phyloP scores from a whole-genome alignment of 1,140 invertebrate species.

The Mya arenaria region DNA sequence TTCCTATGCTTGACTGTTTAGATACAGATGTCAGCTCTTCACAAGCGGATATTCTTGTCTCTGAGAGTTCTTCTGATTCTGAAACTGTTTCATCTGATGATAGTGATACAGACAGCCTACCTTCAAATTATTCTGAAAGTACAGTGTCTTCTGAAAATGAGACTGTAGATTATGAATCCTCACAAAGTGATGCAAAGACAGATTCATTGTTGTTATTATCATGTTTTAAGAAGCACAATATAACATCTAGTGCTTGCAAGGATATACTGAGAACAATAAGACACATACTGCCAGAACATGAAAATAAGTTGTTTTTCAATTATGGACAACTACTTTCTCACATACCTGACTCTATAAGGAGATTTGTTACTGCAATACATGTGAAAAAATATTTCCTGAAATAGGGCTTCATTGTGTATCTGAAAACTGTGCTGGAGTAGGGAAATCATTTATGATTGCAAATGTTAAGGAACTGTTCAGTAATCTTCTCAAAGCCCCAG shows the following conservation, averaged over 20 bases:
- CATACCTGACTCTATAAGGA: neutral
- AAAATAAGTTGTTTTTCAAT: neutral
- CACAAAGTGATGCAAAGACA: too few relatives aligned
- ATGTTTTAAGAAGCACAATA: conserved; percentile 28
- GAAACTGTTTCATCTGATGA: too few relatives aligned
- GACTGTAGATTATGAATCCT: too few relatives aligned
- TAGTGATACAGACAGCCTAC: too few relatives aligned
- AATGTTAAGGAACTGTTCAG: conserved; percentile 15
- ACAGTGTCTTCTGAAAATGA: too few relatives aligned
- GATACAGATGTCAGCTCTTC: too few relatives aligned
- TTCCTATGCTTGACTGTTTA: too few relatives aligned
- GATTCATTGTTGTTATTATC: too few relatives aligned
- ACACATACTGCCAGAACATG: neutral
- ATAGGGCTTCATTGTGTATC: conserved; percentile 15
- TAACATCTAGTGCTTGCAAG: conserved; percentile 14
- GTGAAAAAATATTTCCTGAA: conserved; percentile 14
- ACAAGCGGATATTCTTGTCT: too few relatives aligned
- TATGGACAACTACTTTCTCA: conserved; percentile 17
- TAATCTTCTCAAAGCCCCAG: conserved; percentile 14
- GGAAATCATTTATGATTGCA: conserved; percentile 10
- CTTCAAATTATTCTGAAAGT: too few relatives aligned
- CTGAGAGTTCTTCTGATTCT: too few relatives aligned
- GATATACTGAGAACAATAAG: conserved; percentile 19
- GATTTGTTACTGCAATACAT: conserved; percentile 19
- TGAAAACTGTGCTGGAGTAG: neutral